These are phyloP conservation scores for Hephaestus fuliginosus DNA, from an alignment of 2,797 vertebrate species.

Conservation along the genomic window DNA sequence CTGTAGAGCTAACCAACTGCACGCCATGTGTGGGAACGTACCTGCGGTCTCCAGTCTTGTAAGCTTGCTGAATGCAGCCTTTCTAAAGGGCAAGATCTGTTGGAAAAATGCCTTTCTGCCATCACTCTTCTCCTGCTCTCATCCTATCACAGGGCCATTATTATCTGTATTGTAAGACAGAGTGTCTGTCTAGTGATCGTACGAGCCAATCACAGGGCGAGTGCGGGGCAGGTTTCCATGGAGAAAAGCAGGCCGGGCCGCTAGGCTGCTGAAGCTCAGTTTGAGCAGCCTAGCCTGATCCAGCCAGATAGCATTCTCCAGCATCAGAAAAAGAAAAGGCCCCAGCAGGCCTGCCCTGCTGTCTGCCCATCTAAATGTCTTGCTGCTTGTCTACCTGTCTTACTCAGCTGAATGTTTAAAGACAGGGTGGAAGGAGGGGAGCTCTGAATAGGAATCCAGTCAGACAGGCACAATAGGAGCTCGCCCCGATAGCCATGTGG, in stretches of 20 bases:
- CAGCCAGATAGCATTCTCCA: slow-evolving; percentile 69
- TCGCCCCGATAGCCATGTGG: slow-evolving; percentile 41
- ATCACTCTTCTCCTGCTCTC: slow-evolving; percentile 69
- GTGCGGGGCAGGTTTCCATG: slow-evolving; percentile 80
- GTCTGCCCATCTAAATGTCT: slow-evolving; percentile 63
- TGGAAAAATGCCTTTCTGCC: slow-evolving; percentile 58
- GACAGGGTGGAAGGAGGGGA: slow-evolving; percentile 32
- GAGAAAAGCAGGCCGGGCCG: slow-evolving; percentile 66
- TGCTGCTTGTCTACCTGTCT: slow-evolving; percentile 64
- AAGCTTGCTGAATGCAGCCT: slow-evolving; percentile 47
- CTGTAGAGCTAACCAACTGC: neutral
- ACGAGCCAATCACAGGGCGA: slow-evolving; percentile 74
- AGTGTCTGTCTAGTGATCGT: slow-evolving; percentile 77
- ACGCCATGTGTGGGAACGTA: slow-evolving; percentile 5
- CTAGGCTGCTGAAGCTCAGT: slow-evolving; percentile 64
- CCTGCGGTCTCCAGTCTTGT: slow-evolving; percentile 9
- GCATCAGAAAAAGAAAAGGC: slow-evolving; percentile 57
- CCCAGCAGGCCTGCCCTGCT: slow-evolving; percentile 61
- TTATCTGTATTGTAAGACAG: slow-evolving; percentile 79
- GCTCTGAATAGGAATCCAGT: slow-evolving; percentile 51
- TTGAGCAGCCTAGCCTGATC: slow-evolving; percentile 67
- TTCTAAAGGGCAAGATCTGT: slow-evolving; percentile 66
- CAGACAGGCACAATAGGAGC: slow-evolving; percentile 55
- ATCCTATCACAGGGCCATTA: slow-evolving; percentile 71
- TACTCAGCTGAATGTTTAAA: slow-evolving; percentile 51